Conservation (phyloP, 2,113 vertebrate genomes). For the Pithys albifrons region DNA sequence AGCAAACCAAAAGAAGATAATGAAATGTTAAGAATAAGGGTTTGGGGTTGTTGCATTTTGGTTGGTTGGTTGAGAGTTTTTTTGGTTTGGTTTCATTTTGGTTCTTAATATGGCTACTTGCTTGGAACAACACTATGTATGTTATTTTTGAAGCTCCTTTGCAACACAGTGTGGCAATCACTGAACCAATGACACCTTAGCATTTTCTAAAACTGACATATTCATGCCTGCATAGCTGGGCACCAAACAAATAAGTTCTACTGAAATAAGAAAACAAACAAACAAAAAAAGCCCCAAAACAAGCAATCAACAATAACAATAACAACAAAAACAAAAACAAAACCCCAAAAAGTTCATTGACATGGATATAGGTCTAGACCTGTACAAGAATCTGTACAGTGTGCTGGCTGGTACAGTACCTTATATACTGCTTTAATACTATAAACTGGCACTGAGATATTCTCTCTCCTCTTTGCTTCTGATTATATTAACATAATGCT, state of each 20-base stretch:
- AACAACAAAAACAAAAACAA: not conserved
- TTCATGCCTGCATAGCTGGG: not conserved
- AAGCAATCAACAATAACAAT: not conserved
- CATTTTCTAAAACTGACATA: not conserved
- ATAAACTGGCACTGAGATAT: not conserved
- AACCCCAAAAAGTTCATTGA: not conserved
- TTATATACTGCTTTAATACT: not conserved
- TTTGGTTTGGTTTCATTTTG: not conserved
- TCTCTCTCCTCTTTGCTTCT: not conserved
- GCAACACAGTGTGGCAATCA: not conserved
- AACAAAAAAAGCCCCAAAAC: no score
- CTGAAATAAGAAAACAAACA: not conserved
- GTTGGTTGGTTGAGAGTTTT: not conserved
- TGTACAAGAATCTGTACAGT: not conserved
- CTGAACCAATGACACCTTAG: not conserved
- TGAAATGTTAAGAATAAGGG: not conserved
- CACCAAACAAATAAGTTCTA: no score
- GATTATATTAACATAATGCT: not conserved
- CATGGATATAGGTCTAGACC: not conserved
- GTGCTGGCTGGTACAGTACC: no score
- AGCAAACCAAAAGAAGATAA: not conserved
- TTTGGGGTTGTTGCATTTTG: fast-evolving
- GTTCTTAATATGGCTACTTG: not conserved
- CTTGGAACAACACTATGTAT: not conserved
- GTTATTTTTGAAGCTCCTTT: not conserved